Base-by-base conservation (phyloP, 2,113 vertebrate species). In the Eubucco bourcierii region DNA sequence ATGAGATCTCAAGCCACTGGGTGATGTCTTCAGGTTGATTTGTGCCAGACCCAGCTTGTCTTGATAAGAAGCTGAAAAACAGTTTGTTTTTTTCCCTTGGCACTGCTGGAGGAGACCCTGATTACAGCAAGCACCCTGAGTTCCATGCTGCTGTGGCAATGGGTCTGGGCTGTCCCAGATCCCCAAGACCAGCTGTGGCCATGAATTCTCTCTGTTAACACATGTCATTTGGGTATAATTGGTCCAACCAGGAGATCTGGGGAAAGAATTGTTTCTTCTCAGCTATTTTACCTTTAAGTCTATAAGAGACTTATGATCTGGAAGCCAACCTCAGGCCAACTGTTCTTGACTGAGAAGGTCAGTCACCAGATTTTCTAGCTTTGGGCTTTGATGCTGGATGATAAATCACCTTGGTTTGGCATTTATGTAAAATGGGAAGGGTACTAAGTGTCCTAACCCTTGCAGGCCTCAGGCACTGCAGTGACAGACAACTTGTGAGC, bases 121-220 rank as follows among this genome's bases (percentile, higher is more conserved):
- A 25, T 37, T n/a, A 9, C 31, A 4, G 8, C 34, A 4, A 71
- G 7, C 12, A 19, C 27, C 58, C 28, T 2, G 66, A 53, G 13
- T 53, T 37, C 55, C 21, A 13, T 9, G 0, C 59, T 37, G 10
- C 55, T 47, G 37, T 56, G 65, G 15, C 34, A 28, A 4, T 0
- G 5, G 50, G 25, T 7, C 34, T n/a, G 7, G 8, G n/a, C 7
- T 39, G 0, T 10, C n/a, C 27, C 47, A 50, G 11, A 21, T 18
- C 23, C 31, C 34, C 13, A 25, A 8, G 46, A 17, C 0, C 50
- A 66, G 89, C 16, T 1, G 0, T 1, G 21, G 63, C 71, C 71
- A 0, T 28, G 39, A 20, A 16, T 23, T 37, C 9, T 9, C 50
- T 53, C 71, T 41, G 21, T 75, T 75, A 63, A 21, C 7, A 27